Evolutionary conservation across 1,140 invertebrate species (phyloP), one percentile per base, ranked within the genome.

Genomic region (Ostrea edulis): DNA sequence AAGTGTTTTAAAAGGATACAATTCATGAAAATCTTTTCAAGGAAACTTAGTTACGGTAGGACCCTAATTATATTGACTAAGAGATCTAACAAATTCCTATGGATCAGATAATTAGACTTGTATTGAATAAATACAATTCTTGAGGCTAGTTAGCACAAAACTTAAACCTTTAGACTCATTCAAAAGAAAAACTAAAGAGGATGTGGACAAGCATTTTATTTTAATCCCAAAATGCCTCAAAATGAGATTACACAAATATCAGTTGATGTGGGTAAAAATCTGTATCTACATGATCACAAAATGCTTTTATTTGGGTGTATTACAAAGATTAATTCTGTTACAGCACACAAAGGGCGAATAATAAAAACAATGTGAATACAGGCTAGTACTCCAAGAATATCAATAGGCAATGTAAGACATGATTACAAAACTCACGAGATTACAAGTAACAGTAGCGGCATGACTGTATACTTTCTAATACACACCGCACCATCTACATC

Each of bases 271-370:
- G 29, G 68, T 77, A 77, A 77, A n/a, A 77, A 77, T 25, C 29
- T 29, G 25, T 77, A 77, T 77, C 68, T 77, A 77, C 68, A 77
- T 77, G 68, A 77, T 77, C 68, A 77, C 68, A 77, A 77, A 77
- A 77, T 77, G 68, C 68, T 77, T 77, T 77, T 62, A 62, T 62
- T 55, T 62, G 17, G 55, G 55, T 14, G 55, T 62, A 29, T 29
- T 29, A 77, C 22, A 77, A 25, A 62, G 17, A 62, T 29, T 9
- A 29, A 17, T 62, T 62, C 25, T 14, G 9, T 5, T 11, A 77
- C 25, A 77, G 68, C 25, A 29, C 25, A 77, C 9, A 29, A 17
- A 20, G 55, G 14, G 55, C 20, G 35, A 62, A 20, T n/a, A 62
- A 62, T 62, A 20, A 62, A 20, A n/a, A 62, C 20, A 62, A 62